These are phyloP conservation scores for Perdita meconis DNA, from an alignment of 2,888 invertebrate species.

Conservation along the genomic window DNA sequence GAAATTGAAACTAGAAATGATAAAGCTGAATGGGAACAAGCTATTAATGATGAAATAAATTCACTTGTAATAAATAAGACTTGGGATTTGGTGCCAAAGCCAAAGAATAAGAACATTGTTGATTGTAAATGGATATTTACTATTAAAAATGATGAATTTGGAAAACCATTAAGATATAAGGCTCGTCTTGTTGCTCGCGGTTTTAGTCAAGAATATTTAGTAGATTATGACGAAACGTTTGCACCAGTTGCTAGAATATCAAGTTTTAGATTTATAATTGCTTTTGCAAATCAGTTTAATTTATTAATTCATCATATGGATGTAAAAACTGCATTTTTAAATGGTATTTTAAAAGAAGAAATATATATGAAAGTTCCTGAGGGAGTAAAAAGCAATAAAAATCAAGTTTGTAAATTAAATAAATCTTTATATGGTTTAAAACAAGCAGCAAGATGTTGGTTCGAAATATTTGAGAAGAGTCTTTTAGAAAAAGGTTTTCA, in stretches of 20 bases:
- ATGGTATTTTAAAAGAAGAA: slow-evolving; percentile 29
- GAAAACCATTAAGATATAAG: slow-evolving; percentile 14
- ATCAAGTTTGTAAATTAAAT: slow-evolving; percentile 23
- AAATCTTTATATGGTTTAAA: slow-evolving; percentile 22
- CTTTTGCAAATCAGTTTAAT: too few species aligned
- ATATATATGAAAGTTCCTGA: slow-evolving; percentile 29
- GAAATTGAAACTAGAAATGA: background rate
- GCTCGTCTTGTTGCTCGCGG: background rate
- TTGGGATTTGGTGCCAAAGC: background rate
- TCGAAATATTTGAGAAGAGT: background rate
- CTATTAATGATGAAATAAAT: background rate
- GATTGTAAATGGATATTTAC: too few species aligned
- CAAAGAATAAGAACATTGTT: too few species aligned
- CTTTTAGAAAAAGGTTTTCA: slow-evolving; percentile 39
- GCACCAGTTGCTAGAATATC: slow-evolving; percentile 25
- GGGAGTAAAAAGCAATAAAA: slow-evolving; percentile 1
- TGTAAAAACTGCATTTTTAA: slow-evolving; percentile 31
- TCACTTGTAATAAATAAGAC: slow-evolving; percentile 2
- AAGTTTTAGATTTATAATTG: slow-evolving; percentile 33
- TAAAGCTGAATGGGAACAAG: background rate
- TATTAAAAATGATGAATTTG: slow-evolving; percentile 16
- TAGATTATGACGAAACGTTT: slow-evolving; percentile 20
- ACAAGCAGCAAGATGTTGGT: slow-evolving; percentile 11
- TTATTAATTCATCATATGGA: too few species aligned
- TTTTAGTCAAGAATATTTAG: slow-evolving; percentile 9